These are phyloP conservation scores for Magallana angulata DNA, from an alignment of 1,140 invertebrate species.

Conservation along the genomic window DNA sequence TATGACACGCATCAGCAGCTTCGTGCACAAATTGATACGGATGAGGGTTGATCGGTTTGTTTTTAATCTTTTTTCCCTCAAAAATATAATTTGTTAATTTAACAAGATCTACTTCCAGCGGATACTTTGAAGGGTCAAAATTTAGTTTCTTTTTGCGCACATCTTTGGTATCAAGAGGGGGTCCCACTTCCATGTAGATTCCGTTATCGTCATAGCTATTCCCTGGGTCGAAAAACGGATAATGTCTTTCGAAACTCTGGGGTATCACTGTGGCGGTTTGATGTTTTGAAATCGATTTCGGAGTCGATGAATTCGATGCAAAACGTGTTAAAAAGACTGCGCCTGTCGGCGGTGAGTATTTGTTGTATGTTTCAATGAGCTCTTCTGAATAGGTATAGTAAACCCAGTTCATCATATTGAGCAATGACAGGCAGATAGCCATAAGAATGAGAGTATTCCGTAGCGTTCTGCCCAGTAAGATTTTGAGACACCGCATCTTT, in stretches of 20 bases:
- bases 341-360: neutral
- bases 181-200: neutral
- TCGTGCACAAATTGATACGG: slow-evolving; percentile 43
- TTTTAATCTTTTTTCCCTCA: slow-evolving; percentile 6
- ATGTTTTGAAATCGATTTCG: neutral
- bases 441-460: slow-evolving; percentile 1
- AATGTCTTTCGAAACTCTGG: neutral
- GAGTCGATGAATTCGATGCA: neutral
- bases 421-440: neutral
- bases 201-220: neutral
- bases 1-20: slow-evolving; percentile 22
- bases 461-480: neutral
- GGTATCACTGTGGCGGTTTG: neutral
- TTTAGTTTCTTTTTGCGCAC: neutral
- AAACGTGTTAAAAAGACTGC: neutral
- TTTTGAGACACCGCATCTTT: neutral
- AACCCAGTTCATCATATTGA: slow-evolving; percentile 16
- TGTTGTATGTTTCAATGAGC: neutral
- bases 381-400: neutral
- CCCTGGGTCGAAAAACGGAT: neutral
- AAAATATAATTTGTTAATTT: neutral
- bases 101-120: neutral
- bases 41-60: slow-evolving; percentile 42
- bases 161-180: slow-evolving; percentile 5
- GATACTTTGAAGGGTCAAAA: slow-evolving; percentile 21